phyloP scores from a whole-genome alignment of 2,113 vertebrate genomes.

The Micromys minutus region DNA sequence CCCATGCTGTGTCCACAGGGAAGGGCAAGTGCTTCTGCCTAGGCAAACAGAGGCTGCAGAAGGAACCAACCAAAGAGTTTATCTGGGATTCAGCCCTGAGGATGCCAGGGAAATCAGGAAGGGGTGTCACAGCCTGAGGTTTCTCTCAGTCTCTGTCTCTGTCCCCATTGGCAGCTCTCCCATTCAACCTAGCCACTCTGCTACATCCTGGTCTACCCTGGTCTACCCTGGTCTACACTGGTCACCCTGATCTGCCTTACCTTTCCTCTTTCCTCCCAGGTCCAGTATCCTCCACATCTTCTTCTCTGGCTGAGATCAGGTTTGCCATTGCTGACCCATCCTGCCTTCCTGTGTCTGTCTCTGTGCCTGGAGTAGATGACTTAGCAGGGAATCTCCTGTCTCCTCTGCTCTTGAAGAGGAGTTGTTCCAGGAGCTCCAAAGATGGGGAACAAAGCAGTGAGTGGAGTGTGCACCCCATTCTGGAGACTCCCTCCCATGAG shows the following conservation, averaged over 20 bases:
- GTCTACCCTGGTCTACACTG: too few species aligned
- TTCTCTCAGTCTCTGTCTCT: not conserved
- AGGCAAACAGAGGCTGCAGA: not conserved
- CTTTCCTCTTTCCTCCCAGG: not conserved
- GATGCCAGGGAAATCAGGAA: not conserved
- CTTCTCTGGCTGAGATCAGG: not conserved
- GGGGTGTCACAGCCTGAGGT: not conserved
- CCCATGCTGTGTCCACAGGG: rapidly evolving
- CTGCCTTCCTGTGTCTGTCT: not conserved
- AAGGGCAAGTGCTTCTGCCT: not conserved
- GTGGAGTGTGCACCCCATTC: not conserved
- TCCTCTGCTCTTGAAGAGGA: not conserved
- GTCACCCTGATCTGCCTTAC: too few species aligned
- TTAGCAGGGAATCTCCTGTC: not conserved
- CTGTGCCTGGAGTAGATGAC: not conserved
- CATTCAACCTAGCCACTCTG: too few species aligned
- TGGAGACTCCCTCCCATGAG: rapidly evolving
- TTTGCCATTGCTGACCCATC: not conserved
- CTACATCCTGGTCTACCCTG: too few species aligned
- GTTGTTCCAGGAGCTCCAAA: too few species aligned
- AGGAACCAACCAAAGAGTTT: too few species aligned
- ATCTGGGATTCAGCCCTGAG: too few species aligned
- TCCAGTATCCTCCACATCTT: not conserved
- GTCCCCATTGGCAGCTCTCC: too few species aligned
- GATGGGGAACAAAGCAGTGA: not conserved